Conservation (phyloP, 2,113 vertebrate species). For the Antigone vipio region DNA sequence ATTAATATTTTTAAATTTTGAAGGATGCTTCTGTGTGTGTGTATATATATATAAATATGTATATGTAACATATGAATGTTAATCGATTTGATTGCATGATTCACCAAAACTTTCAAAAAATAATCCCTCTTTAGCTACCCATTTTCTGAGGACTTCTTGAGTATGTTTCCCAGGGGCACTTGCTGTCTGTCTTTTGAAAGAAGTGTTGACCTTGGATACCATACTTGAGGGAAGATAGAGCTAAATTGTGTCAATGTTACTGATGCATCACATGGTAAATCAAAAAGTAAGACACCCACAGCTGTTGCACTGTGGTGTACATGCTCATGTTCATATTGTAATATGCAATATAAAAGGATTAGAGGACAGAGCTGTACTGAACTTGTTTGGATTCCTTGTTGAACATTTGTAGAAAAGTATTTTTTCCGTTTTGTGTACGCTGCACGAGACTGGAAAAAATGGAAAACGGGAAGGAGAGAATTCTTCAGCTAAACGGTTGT, state of each 20-base stretch:
- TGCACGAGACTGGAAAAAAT: neutral
- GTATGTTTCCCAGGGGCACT: neutral
- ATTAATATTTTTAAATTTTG: neutral
- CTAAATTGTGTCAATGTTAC: neutral
- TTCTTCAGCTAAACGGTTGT: neutral
- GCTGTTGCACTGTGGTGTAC: neutral
- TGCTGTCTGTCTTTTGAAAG: neutral
- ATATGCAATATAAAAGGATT: neutral
- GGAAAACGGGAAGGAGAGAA: neutral
- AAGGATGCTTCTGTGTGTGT: neutral
- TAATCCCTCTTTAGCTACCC: neutral
- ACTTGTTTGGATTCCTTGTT: neutral
- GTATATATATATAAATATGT: neutral
- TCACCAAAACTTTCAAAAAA: neutral
- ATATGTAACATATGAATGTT: neutral
- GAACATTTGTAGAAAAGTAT: neutral
- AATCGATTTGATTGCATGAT: neutral
- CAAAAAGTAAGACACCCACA: neutral
- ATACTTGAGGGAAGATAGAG: neutral
- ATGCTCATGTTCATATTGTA: neutral
- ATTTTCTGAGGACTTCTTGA: neutral
- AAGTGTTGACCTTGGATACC: neutral
- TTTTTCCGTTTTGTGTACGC: neutral
- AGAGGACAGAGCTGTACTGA: neutral
- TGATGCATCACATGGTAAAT: neutral